Base-by-base conservation (phyloP, 1,140 invertebrate species). In the Magallana angulata region DNA sequence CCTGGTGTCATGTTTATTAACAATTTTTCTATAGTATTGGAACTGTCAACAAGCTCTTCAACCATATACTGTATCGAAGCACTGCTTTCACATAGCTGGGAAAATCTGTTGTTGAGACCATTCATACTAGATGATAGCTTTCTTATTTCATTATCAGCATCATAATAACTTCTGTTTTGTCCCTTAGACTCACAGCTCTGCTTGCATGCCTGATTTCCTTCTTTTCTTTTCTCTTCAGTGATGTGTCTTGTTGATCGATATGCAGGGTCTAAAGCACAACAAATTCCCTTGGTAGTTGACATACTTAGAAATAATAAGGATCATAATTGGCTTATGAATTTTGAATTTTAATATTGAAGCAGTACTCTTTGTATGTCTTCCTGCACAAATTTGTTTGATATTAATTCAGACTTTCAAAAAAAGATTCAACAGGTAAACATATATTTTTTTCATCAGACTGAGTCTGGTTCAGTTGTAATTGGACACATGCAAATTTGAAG, bases 1-100 rank as follows among this genome's bases (percentile, higher is more conserved):
- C 68, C 68, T 36, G 68, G 68, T 76, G 68, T 76, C 68, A 76
- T 76, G 7, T 76, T 76, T 76, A 76, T 76, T 30, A 76, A 36
- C 68, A 76, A 30, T 76, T 76, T 76, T 76, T 76, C 68, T 1
- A 76, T 30, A 76, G 68, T 76, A 12, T 36, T 76, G 9, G 68
- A 76, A 30, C 68, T 76, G 24, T 76, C 68, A 12, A 76, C 24
- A 12, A 76, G 24, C 12, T 76, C 68, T 12, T 76, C 68, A 11
- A 76, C 68, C 68, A 76, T 76, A 76, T 76, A 76, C 36, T 76
- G 68, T 11, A 76, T 76, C 0, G 68, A 76, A 24, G 24, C 18
- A 76, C 24, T 76, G 24, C 68, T 76, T 24, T 76, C 68, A 30
- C 68, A 76, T 12, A 76, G 8, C 24, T 76, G 18, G 24, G 24